Evolutionary conservation across 2,113 vertebrate species (phyloP).

Genomic region (Lichenostomus cassidix): DNA sequence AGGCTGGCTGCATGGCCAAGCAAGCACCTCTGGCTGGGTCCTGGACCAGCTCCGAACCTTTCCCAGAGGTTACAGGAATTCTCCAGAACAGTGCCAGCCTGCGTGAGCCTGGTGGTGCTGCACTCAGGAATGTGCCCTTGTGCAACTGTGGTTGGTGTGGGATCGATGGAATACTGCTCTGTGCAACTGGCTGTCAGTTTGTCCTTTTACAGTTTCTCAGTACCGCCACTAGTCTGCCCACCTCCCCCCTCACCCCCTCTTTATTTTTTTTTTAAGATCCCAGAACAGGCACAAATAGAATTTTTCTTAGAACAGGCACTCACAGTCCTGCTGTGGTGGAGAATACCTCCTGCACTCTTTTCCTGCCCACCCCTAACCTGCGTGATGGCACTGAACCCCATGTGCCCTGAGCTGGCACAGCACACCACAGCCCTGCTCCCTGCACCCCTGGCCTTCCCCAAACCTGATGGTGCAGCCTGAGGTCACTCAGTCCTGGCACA

Average conservation of each 20-base stretch:
- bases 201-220: not conserved
- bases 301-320: not conserved
- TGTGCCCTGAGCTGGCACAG: accelerated
- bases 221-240: not conserved
- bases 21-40: accelerated
- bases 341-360: not conserved
- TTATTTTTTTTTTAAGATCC: not conserved
- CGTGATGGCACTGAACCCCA: accelerated
- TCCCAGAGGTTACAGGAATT: not conserved
- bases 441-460: accelerated
- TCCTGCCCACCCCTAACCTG: not conserved
- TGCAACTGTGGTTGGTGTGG: not conserved
- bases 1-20: not conserved
- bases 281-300: accelerated
- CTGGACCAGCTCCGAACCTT: not conserved
- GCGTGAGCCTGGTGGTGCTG: accelerated
- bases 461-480: accelerated
- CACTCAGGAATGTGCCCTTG: not conserved
- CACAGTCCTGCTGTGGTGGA: not conserved
- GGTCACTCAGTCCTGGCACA: not conserved
- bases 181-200: accelerated
- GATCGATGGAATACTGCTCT: not conserved
- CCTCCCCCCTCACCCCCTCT: not conserved
- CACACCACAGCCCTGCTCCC: accelerated
- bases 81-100: not conserved